Base-by-base conservation (phyloP, 2,797 vertebrate genomes). In the Molossus alvarezi region DNA sequence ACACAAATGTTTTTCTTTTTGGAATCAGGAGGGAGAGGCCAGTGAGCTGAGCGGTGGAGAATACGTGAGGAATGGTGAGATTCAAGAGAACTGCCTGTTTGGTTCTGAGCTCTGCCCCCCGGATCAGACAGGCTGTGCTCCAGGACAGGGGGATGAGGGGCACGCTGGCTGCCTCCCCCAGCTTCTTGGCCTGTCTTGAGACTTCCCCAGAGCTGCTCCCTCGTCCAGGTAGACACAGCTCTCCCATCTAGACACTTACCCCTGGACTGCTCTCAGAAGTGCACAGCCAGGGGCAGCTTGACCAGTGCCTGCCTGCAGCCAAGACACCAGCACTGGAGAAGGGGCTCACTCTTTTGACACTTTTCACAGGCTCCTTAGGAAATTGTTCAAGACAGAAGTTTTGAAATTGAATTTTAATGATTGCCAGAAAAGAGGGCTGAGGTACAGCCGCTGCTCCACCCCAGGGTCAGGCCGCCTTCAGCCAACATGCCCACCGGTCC, bases 391-490 rank as follows among this genome's bases (percentile, higher is more conserved):
- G 86, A 91, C 71, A 75, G 73, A 89, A 88, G 80, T 45, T 71
- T 85, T 82, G 89, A 94, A 60, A 79, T 58, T 83, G 94, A 86
- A 91, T 95, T 91, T 91, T 79, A 79, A 29, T 45, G 9, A 76
- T 12, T 71, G 75, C 72, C 67, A 71, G 60, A 58, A 91, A 57
- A 84, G 83, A 64, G 29, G 48, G 37, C 37, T 9, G 15, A 93
- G 71, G 58, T 29, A 20, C 4, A 23, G 51, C 79, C 86, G 90
- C 79, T 90, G 90, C 55, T 55, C n/a, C 9, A 0, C 23, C 67
- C 13, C 1, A 9, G 9, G 65, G 84, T 58, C 41, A 80, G 60
- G 83, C 45, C n/a, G 17, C 57, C n/a, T 79, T 64, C 21, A 79
- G 79, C n/a, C 29, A 51, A 37, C 64, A 37, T 9, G 45, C 4